Base-by-base conservation (phyloP, 2,113 vertebrate genomes). In the Alectura lathami region DNA sequence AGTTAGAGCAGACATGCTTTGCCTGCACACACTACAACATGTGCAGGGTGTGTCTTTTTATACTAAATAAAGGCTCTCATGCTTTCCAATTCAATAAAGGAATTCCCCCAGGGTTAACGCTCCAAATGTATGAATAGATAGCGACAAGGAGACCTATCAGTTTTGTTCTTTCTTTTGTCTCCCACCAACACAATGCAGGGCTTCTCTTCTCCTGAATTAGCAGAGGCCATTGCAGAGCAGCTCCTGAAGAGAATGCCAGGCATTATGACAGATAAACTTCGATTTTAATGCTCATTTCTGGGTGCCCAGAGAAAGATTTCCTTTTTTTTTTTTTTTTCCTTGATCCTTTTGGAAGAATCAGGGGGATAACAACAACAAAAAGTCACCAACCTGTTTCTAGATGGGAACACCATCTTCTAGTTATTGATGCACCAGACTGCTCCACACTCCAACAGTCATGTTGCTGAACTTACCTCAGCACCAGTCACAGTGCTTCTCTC, bases 1-100 rank as follows among this genome's bases (percentile, higher is more conserved):
- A 68, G 63, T 82, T 79, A 89, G 76, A 70, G 53, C 66, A 91
- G 57, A 84, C 43, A 66, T 2, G 0, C 38, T 93, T 56, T 79
- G 81, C 75, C 83, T 73, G 79, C 62, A 32, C 92, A 63, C 78
- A 91, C 76, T 67, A 70, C 76, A 96, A 80, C 90, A 51, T 30
- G 80, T 38, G 80, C 34, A 86, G 80, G 91, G 92, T 68, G 80
- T 92, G 73, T 48, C 85, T 7, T 93, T 63, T 78, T 30, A 50
- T 23, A 13, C 47, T 83, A 90, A 91, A 56, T 93, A 86, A 87
- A 83, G 59, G 47, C 16, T 83, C 24, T 70, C 21, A 8, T 38
- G 59, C 50, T 73, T 94, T 94, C 89, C 85, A 92, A 4, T 56
- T 75, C 1, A 6, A 80, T 88, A 89, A 85, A 91, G 76, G 36